phyloP scores from a whole-genome alignment of 2,888 invertebrate genomes.

The Troides aeacus region DNA sequence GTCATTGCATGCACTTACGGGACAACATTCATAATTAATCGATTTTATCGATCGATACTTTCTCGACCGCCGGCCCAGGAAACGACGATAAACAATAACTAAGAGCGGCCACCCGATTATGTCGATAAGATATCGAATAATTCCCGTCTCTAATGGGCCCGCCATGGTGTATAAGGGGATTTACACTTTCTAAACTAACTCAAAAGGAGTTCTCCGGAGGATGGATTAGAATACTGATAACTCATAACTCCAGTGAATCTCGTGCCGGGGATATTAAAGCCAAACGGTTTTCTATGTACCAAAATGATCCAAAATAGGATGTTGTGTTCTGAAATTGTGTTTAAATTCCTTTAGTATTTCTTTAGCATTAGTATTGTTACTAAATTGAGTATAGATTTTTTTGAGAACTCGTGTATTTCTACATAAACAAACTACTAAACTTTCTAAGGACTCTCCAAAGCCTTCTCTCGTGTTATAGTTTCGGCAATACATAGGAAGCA shows the following conservation, averaged over 20 bases:
- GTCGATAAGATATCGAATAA: slow-evolving; percentile 72
- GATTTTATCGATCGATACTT: slow-evolving; percentile 55
- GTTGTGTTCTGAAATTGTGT: too few relatives aligned
- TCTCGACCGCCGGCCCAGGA: slow-evolving; percentile 51
- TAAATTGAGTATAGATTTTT: too few relatives aligned
- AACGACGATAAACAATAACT: slow-evolving; percentile 76
- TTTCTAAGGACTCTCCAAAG: too few relatives aligned
- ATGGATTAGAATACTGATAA: slow-evolving; percentile 72
- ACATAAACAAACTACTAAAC: too few relatives aligned
- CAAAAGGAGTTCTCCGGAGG: slow-evolving; percentile 59
- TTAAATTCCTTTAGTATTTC: too few relatives aligned
- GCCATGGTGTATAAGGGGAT: slow-evolving; percentile 65
- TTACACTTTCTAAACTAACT: slow-evolving; percentile 77
- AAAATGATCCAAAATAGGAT: not conserved
- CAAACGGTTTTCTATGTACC: not conserved
- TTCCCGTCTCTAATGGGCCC: slow-evolving; percentile 73
- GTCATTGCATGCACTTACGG: slow-evolving; percentile 65
- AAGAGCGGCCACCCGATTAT: slow-evolving; percentile 64
- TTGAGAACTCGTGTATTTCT: too few relatives aligned
- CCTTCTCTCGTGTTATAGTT: too few relatives aligned
- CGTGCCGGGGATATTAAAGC: not conserved
- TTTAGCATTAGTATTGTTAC: too few relatives aligned
- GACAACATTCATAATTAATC: slow-evolving; percentile 69
- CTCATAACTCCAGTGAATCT: slow-evolving; percentile 17
- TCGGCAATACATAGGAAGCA: too few relatives aligned